Evolutionary conservation across 2,888 invertebrate species (phyloP), one percentile per base, ranked within the genome.

Genomic region (Polymixis flavicincta): DNA sequence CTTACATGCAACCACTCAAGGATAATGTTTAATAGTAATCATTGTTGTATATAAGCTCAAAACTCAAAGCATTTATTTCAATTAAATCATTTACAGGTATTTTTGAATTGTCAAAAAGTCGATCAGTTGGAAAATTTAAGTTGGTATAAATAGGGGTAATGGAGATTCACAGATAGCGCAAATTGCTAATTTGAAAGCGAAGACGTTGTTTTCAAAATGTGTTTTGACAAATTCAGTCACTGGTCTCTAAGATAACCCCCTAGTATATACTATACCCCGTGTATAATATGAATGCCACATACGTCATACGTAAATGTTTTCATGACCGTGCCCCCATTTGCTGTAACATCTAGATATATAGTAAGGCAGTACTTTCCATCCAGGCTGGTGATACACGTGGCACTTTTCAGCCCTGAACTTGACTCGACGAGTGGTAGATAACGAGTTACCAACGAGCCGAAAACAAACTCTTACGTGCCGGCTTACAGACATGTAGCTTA

Each of bases 351-450:
- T 25, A 61, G n/a, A 25, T 55, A n/a, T 42, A 74, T 42, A 42
- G n/a, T 9, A 54, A 50, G 59, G 42, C 59, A 74, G 42, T 14
- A 63, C 22, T 67, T 37, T 22, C 13, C n/a, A 37, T 32, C 22
- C 57, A 19, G 42, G 14, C 32, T 14, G 52, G 11, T 50, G 14
- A 22, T 77, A 78, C 78, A 82, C 78, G 78, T 68, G 78, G 83
- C 83, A 42, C 19, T 45, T 17, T 54, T 11, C 37, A 78, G 61
- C 67, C 82, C 57, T 78, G 78, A 82, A 78, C 77, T 76, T 48
- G 37, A 28, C 32, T n/a, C 25, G 9, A 50, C 25, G 28, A 32
- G 32, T 37, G 9, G 14, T 45, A 25, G 66, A 78, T 76, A 82
- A 63, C 14, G 13, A 45, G 65, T 74, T 66, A 42, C 32, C 22